phyloP scores from a whole-genome alignment of 2,113 vertebrate species.

The Plestiodon gilberti region DNA sequence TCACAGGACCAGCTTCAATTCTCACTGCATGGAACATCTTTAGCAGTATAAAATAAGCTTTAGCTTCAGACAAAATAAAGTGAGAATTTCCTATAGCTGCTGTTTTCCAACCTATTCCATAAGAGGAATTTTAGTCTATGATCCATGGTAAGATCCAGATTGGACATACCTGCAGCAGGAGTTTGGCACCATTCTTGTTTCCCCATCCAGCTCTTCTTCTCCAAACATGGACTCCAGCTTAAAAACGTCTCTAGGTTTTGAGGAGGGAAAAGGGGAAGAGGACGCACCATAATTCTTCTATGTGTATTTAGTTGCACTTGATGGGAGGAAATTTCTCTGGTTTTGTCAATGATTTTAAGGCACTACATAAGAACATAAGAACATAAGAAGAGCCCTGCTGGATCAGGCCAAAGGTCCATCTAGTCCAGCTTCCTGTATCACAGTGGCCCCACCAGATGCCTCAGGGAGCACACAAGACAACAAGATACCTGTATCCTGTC shows the following conservation, averaged over 20 bases:
- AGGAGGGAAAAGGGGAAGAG: background rate
- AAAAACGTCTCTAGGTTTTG: background rate
- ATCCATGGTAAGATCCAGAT: background rate
- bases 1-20: background rate
- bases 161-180: background rate
- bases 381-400: no score
- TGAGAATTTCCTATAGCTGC: background rate
- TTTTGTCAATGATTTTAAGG: background rate
- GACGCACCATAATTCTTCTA: background rate
- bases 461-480: no score
- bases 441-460: no score
- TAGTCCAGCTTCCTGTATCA: no score
- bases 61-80: background rate
- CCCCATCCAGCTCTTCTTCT: background rate
- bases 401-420: no score
- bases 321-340: background rate
- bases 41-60: fast-evolving
- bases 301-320: background rate
- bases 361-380: no score
- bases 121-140: background rate
- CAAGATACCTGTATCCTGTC: no score
- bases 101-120: background rate
- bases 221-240: background rate
- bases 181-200: background rate
- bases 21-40: background rate